Base-by-base conservation (phyloP, 2,888 invertebrate species). In the Neuroscelio doddi region DNA sequence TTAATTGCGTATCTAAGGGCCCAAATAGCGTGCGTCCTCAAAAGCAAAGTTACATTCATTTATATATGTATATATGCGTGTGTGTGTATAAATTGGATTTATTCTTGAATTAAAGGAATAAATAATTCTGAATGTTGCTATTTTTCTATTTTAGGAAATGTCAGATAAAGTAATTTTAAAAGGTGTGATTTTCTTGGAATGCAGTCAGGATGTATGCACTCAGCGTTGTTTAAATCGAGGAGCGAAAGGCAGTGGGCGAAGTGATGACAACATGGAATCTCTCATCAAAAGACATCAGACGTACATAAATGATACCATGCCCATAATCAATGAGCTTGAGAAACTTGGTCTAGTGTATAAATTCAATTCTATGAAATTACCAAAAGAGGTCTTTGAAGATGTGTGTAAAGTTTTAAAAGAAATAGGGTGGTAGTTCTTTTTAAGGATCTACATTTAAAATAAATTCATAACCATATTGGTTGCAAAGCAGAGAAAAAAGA, bases 151-250 rank as follows among this genome's bases (percentile, higher is more conserved):
- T 44, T 86, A 89, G 53, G 87, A 87, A 53, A 96, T 99, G 94
- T 86, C 90, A 0, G 91, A 91, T 16, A 96, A 96, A 84, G 90
- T 93, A 0, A 88, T 92, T 57, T 87, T 98, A 9, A 89, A 93
- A 67, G 96, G 95, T 81, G 95, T 98, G 1, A 85, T 99, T 17
- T 97, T 96, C 83, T 94, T 99, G 75, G 94, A 97, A 69, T 98
- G 98, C 80, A 88, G 90, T 1, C 89, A 91, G 73, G 90, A 95
- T 69, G 89, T 91, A 4, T 98, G 98, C 83, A 91, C 93, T 0
- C 86, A 92, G 26, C 88, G 99, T 34, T 98, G 98, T 81, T 80
- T 99, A 51, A 89, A 89, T 2, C 89, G 98, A 64, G 98, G 97
- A 0, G 92, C 92, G 45, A 91, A 90, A 38, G 96, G 94, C 42